These are phyloP conservation scores for Crambe crambe DNA, from an alignment of 37 sponge, comb jelly and placozoan species.

Conservation along the genomic window DNA sequence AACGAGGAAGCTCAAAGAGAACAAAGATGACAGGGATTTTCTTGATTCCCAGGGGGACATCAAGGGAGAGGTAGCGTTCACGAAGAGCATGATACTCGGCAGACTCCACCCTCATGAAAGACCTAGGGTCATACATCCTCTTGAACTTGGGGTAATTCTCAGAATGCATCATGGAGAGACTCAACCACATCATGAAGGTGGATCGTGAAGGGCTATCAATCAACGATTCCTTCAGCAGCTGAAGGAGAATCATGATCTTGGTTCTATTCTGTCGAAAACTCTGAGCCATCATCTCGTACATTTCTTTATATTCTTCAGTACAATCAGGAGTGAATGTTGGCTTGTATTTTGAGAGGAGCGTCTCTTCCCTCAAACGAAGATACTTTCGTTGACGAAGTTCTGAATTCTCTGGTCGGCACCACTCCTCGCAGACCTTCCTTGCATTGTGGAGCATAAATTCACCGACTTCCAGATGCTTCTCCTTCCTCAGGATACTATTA, in stretches of 20 bases:
- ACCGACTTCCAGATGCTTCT: constrained; percentile 36
- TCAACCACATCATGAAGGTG: constrained; percentile 68
- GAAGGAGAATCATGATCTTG: constrained; percentile 24
- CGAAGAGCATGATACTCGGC: constrained; percentile 35
- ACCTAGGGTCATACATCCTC: constrained; percentile 22
- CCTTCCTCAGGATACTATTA: neutral
- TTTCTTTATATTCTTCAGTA: constrained; percentile 56
- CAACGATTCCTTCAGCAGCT: constrained; percentile 55
- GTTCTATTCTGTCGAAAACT: constrained; percentile 45
- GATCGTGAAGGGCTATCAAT: constrained; percentile 55
- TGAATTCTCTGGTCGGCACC: constrained; percentile 59
- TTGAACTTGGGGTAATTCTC: constrained; percentile 61
- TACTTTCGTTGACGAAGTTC: constrained; percentile 56
- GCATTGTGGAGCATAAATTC: constrained; percentile 65
- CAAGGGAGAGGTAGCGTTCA: constrained; percentile 45
- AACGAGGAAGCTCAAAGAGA: constrained; percentile 72
- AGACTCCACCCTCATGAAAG: constrained; percentile 45
- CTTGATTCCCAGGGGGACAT: constrained; percentile 60
- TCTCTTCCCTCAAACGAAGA: constrained; percentile 49
- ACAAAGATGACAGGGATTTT: constrained; percentile 72
- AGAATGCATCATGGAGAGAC: constrained; percentile 61
- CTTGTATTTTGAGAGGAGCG: constrained; percentile 26
- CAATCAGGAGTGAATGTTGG: constrained; percentile 28
- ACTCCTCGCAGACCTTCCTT: constrained; percentile 67
- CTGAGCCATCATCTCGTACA: constrained; percentile 62